Conservation (phyloP, 2,797 vertebrate species). For the Synaphobranchus kaupii region DNA sequence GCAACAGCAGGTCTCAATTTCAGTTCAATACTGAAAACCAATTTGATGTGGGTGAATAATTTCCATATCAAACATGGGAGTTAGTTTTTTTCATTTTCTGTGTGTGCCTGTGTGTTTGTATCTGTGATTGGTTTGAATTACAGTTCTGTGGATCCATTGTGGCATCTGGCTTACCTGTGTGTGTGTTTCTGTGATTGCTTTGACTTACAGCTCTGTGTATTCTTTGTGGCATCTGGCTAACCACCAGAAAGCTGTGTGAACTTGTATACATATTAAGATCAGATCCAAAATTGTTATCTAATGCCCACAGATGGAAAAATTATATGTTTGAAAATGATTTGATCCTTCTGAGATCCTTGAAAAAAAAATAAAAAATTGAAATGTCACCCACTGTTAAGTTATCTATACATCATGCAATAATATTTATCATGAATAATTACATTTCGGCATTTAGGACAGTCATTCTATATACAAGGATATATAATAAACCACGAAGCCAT, state of each 20-base stretch:
- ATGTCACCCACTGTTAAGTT: neutral
- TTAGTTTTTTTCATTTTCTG: constrained; percentile 42
- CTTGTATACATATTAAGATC: constrained; percentile 28
- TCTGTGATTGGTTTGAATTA: too few species aligned
- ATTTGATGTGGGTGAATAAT: constrained; percentile 44
- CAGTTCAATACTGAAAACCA: constrained; percentile 47
- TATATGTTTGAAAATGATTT: too few species aligned
- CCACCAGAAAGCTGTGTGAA: constrained; percentile 14
- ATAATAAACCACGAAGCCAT: too few species aligned
- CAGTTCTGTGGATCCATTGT: too few species aligned
- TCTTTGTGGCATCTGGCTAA: constrained; percentile 27
- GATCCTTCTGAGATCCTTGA: constrained; percentile 29
- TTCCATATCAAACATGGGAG: constrained; percentile 61
- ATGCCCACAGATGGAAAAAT: constrained; percentile 14
- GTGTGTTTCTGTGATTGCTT: constrained; percentile 22
- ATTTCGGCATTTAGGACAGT: too few species aligned
- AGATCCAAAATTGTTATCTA: neutral
- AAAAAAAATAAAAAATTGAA: constrained; percentile 28
- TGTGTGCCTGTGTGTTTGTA: too few species aligned
- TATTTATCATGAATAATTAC: neutral
- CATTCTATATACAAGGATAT: too few species aligned
- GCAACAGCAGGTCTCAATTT: constrained; percentile 43
- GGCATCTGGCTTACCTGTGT: too few species aligned
- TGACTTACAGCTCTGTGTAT: constrained; percentile 28
- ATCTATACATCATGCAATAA: neutral